phyloP scores from a whole-genome alignment of 2,113 vertebrate species.

The Chionis minor region DNA sequence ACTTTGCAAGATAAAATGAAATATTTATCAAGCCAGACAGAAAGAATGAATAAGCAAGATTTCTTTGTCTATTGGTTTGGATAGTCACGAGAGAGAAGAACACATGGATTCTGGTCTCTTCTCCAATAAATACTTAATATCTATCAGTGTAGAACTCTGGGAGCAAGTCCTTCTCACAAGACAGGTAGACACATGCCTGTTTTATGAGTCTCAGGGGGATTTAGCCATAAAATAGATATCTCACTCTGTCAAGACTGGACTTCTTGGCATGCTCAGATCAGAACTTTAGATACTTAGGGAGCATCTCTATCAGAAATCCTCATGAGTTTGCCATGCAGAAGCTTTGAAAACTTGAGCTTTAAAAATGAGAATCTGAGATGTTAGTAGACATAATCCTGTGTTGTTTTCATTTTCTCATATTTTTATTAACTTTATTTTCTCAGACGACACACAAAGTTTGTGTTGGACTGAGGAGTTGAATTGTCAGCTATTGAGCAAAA shows the following conservation, averaged over 20 bases:
- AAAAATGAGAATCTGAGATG: background rate
- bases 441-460: background rate
- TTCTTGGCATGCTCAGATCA: background rate
- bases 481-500: background rate
- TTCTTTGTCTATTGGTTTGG: background rate
- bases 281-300: conserved; percentile 18
- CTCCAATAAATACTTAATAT: conserved; percentile 60
- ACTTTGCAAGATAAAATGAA: conserved; percentile 49
- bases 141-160: conserved; percentile 21
- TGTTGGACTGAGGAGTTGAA: background rate
- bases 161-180: conserved; percentile 45
- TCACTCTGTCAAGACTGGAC: conserved; percentile 9
- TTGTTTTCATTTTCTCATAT: background rate
- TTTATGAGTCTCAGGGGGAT: background rate
- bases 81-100: conserved; percentile 28
- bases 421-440: background rate
- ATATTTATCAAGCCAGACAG: conserved; percentile 40
- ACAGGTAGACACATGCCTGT: conserved; percentile 19
- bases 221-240: conserved; percentile 43
- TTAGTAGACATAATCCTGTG: background rate
- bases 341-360: background rate
- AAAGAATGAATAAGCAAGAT: conserved; percentile 54
- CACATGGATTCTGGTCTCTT: conserved; percentile 37
- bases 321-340: background rate
- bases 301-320: background rate